phyloP scores from a whole-genome alignment of 2,888 invertebrate species.

The Metopia argyrocephala region DNA sequence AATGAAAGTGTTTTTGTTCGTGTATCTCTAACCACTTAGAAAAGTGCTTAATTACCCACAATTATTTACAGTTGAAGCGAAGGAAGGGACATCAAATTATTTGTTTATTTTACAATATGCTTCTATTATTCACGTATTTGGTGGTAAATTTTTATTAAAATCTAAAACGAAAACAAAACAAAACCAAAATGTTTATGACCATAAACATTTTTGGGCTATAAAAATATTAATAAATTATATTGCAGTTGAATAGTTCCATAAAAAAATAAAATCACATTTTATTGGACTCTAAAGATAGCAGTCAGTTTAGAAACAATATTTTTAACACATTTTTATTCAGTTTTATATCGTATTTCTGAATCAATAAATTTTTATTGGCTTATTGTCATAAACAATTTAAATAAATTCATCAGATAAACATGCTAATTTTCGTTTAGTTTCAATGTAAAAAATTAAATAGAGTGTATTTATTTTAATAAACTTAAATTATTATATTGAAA shows the following conservation, averaged over 20 bases:
- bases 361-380: conserved; percentile 33
- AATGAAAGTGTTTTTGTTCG: not conserved
- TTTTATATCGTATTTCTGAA: not conserved
- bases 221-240: conserved; percentile 45
- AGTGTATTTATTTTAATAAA: too few relatives aligned
- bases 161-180: too few relatives aligned
- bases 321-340: conserved; percentile 31
- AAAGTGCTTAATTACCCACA: conserved; percentile 33
- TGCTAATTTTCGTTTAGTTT: not conserved
- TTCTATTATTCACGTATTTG: not conserved
- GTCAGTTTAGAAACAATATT: conserved; percentile 16
- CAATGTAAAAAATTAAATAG: too few relatives aligned
- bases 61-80: conserved; percentile 16
- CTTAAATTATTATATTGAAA: too few relatives aligned
- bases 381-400: conserved; percentile 26
- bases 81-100: conserved; percentile 18
- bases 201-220: conserved; percentile 35
- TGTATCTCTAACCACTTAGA: conserved; percentile 10
- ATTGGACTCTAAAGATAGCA: conserved; percentile 27
- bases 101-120: conserved; percentile 24
- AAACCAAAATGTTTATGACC: conserved; percentile 34
- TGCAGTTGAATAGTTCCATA: conserved; percentile 43
- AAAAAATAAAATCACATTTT: conserved; percentile 50
- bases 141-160: not conserved
- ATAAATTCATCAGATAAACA: conserved; percentile 22